These are phyloP conservation scores for Chaetura pelagica DNA, from an alignment of 2,113 vertebrate genomes.

Conservation along the genomic window DNA sequence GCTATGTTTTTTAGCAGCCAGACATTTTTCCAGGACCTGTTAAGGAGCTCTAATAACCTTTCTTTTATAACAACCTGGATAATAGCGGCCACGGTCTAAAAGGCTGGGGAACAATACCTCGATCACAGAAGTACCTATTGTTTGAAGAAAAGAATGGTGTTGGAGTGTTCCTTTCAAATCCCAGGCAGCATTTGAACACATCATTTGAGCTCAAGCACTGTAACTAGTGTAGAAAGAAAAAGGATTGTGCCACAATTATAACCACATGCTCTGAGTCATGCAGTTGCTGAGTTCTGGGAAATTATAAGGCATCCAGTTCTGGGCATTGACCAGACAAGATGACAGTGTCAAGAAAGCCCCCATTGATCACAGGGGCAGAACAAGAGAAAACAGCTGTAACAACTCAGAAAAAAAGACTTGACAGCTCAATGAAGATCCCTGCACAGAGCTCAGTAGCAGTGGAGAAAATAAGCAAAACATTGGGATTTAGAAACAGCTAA, in stretches of 20 bases:
- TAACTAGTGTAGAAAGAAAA: conserved; percentile 60
- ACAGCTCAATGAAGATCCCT: conserved; percentile 64
- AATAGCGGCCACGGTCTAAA: conserved; percentile 41
- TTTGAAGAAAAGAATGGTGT: conserved; percentile 62
- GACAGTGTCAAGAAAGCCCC: conserved; percentile 61
- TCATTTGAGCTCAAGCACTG: conserved; percentile 41
- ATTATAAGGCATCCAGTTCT: conserved; percentile 65
- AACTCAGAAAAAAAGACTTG: conserved; percentile 45
- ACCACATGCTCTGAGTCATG: conserved; percentile 66
- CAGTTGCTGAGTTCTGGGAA: conserved; percentile 53
- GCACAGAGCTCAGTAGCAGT: neutral
- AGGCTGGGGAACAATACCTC: conserved; percentile 4
- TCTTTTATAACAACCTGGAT: conserved; percentile 54
- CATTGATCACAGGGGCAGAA: conserved; percentile 64
- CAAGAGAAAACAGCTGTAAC: conserved; percentile 71
- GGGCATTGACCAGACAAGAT: conserved; percentile 68
- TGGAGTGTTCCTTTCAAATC: conserved; percentile 65
- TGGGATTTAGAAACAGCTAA: conserved; percentile 10
- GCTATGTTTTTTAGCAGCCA: neutral
- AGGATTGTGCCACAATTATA: conserved; percentile 58
- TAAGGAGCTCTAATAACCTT: neutral
- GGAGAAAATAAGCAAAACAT: conserved; percentile 21
- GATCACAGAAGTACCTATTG: conserved; percentile 53
- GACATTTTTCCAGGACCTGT: conserved; percentile 42
- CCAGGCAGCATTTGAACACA: conserved; percentile 61